Percentiles rank a stretch among this genome's conserved stretches.
Conservation (phyloP, 2,113 vertebrate species). For the Oriolus oriolus region DNA sequence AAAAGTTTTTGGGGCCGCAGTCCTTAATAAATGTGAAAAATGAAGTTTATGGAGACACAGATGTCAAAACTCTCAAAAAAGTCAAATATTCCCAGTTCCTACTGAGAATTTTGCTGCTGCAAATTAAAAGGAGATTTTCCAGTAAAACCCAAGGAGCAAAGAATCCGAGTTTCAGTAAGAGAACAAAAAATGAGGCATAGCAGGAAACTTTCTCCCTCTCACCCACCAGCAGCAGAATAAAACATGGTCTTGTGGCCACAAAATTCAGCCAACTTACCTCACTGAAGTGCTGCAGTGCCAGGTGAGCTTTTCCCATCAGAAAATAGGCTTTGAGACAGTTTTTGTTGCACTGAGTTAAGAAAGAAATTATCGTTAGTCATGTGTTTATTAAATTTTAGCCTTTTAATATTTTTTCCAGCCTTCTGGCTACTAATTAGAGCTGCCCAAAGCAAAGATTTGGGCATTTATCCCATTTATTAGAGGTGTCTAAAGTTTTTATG, state of each 20-base stretch:
- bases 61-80: background rate
- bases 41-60: background rate
- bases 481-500: background rate
- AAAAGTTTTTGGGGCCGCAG: background rate
- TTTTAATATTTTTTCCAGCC: background rate
- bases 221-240: background rate
- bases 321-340: constrained; percentile 85
- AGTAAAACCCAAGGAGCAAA: background rate
- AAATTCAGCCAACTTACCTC: constrained; percentile 66
- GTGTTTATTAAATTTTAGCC: background rate
- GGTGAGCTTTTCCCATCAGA: constrained; percentile 86
- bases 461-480: background rate
- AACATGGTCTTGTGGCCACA: fast-evolving
- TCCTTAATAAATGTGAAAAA: background rate
- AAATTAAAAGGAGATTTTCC: background rate
- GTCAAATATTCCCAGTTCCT: background rate
- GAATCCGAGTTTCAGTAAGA: background rate
- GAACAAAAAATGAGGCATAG: background rate
- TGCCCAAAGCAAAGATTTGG: background rate
- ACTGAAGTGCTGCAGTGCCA: constrained; percentile 75
- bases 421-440: background rate
- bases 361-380: background rate
- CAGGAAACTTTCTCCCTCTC: background rate
- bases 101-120: background rate
- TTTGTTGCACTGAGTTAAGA: constrained; percentile 80